Base-by-base conservation (phyloP, 1,140 invertebrate genomes). In the Lepidurus apus region DNA sequence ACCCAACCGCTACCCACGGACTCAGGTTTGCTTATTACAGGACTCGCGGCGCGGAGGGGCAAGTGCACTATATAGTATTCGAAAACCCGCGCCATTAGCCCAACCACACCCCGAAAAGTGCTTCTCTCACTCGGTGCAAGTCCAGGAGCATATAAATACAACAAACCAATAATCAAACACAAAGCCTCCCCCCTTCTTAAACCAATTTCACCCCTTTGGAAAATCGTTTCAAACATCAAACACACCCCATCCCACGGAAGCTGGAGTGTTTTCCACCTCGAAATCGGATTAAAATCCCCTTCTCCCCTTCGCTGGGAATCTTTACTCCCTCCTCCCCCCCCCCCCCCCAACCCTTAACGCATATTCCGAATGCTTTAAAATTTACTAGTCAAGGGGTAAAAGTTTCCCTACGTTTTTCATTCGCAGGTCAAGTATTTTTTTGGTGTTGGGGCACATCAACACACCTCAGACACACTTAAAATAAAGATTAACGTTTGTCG, bases 191-290 rank as follows among this genome's bases (percentile, higher is more conserved):
- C 45, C 53, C 21, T 65, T 65, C 53, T 65, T 65, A 65, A 65
- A 65, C 53, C 53, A 65, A 65, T 65, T 65, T 65, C 53, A 65
- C 53, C 53, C 53, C 53, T 7, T 21, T 65, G 17, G 17, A 13
- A 65, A 65, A 65, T 65, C 53, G 9, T 65, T 65, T 65, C 17
- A 65, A 65, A 65, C 53, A 65, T 65, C 53, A 65, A 65, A 65
- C 53, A 65, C 53, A 13, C 53, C 53, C 13, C 21, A n/a, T 65
- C 13, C 53, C 7, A 65, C 53, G 53, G 53, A 65, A n/a, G 53
- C 53, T 65, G 53, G 53, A 65, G 53, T 65, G 53, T 65, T 65
- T 65, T 21, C 21, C 53, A n/a, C 21, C 53, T 9, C 9, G 13
- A 65, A 65, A 65, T 65, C 17, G 53, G 53, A 65, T 65, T 65